Base-by-base conservation (phyloP, 2,797 vertebrate genomes). In the Adrianichthys oophorus region DNA sequence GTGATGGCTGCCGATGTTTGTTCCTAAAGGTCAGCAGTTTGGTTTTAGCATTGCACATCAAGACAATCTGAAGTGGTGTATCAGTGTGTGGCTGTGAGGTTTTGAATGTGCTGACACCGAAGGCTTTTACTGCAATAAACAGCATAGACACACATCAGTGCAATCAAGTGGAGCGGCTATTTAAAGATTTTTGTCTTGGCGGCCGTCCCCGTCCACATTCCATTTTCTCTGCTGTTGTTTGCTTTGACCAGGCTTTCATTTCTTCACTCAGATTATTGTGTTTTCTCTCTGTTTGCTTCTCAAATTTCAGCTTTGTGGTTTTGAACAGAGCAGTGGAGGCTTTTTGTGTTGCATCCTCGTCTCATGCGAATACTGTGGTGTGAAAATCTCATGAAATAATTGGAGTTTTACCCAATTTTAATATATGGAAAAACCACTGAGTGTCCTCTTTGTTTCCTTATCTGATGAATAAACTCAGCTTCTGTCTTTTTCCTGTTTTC, bases 21-120 rank as follows among this genome's bases (percentile, higher is more conserved):
- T 56, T 83, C 59, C 64, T 65, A 55, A 71, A 83, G 74, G 67
- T 81, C 79, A 80, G 78, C 79, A 79, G 70, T 76, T 71, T 65
- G 71, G 49, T 62, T 63, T 37, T 14, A 41, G 56, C 45, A 62
- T 65, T 76, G 62, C 55, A 48, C 61, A 62, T 64, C 56, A 52
- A 58, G 51, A 73, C 67, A 76, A 56, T 65, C 48, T 60, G 21
- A 70, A 65, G 68, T n/a, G 52, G 43, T 24, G 15, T 40, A 50
- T 53, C 26, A 56, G 56, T 56, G 41, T 55, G 51, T 54, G 21
- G 37, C 4, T 56, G 42, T 47, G 62, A 29, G 41, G 46, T 47
- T 59, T 56, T 52, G 7, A 69, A 64, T 62, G 63, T 68, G 70
- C 80, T 74, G 76, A 72, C 17, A n/a, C 52, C 17, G 41, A 72